Evolutionary conservation across 2,888 invertebrate species (phyloP).

Genomic region (Zele albiditarsus): DNA sequence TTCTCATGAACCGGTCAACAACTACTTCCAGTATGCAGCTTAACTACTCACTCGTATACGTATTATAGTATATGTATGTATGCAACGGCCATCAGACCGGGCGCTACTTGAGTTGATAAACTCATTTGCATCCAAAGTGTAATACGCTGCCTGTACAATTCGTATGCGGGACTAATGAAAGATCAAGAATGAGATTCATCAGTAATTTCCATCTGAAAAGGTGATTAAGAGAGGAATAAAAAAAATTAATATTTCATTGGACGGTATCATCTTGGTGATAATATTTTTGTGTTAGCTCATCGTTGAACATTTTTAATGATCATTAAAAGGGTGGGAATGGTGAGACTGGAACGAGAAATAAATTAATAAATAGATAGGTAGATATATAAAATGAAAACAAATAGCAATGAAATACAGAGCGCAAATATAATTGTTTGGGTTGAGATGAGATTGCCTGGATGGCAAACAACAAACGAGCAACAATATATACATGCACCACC

Average conservation of each 20-base stretch:
- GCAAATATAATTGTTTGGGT: slow-evolving; percentile 5
- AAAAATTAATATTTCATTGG: no score
- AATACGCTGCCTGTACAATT: neutral
- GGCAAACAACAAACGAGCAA: neutral
- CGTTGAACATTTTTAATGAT: neutral
- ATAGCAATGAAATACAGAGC: neutral
- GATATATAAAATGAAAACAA: neutral
- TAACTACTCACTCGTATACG: slow-evolving; percentile 36
- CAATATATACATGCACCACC: slow-evolving; percentile 47
- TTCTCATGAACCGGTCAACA: slow-evolving; percentile 49
- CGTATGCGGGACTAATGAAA: no score
- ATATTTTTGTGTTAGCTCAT: neutral
- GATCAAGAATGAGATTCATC: no score
- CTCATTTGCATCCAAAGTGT: slow-evolving; percentile 23
- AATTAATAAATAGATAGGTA: no score
- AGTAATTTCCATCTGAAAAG: no score
- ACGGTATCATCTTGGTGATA: neutral
- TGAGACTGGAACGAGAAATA: neutral
- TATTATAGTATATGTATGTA: slow-evolving; percentile 22
- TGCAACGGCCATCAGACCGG: neutral
- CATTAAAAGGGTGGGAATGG: neutral
- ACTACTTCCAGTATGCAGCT: slow-evolving; percentile 46
- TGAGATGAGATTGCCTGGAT: neutral
- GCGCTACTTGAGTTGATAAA: slow-evolving; percentile 22
- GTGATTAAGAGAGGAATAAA: no score